A percentile compares a stretch with the other conserved stretches of the same genome.
Evolutionary conservation across 1,140 invertebrate species (phyloP).

Genomic region (Paraescarpia echinospica): DNA sequence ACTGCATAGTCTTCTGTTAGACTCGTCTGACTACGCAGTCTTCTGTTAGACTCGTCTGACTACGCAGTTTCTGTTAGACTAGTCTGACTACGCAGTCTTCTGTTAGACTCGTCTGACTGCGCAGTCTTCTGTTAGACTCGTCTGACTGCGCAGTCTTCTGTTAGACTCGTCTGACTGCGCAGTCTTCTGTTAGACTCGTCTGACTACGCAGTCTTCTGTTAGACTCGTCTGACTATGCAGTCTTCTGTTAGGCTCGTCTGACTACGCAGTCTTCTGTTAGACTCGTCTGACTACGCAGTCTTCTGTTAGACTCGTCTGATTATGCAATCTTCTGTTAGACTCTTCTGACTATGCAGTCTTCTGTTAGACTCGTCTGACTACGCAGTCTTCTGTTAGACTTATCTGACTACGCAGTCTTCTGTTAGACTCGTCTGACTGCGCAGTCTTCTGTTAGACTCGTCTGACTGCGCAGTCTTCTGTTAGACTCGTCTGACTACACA

Average conservation of each 20-base stretch:
- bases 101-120: not conserved
- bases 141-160: not conserved
- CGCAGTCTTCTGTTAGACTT: not conserved
- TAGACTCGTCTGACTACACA: not conserved
- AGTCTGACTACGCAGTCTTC: no score
- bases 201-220: not conserved
- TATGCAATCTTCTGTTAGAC: not conserved
- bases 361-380: not conserved
- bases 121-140: not conserved
- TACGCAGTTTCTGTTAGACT: no score
- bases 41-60: no score
- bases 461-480: not conserved
- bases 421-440: not conserved
- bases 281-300: not conserved
- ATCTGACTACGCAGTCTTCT: not conserved
- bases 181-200: not conserved
- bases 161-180: not conserved
- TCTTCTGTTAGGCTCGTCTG: not conserved
- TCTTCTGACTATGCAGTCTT: no score
- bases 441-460: not conserved
- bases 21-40: no score
- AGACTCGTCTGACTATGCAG: not conserved
- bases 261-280: not conserved
- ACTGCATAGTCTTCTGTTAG: no score
- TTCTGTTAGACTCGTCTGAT: not conserved